A percentile compares a stretch with the other conserved stretches of the same genome.
phyloP scores from a whole-genome alignment of 2,797 vertebrate genomes.

The Avahi laniger region DNA sequence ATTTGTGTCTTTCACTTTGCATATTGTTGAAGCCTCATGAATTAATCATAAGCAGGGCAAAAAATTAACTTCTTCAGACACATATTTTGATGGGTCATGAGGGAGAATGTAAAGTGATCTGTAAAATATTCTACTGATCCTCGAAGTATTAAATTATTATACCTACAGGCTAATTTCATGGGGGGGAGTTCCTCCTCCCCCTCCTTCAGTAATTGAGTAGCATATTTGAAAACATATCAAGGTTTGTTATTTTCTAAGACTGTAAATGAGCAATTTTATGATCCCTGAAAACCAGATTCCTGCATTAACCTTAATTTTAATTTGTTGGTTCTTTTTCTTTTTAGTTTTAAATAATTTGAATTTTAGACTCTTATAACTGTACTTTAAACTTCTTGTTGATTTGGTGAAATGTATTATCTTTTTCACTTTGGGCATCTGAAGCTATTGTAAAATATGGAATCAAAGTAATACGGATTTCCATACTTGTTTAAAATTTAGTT shows the following conservation, averaged over 20 bases:
- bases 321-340: slow-evolving; percentile 52
- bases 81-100: slow-evolving; percentile 89
- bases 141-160: slow-evolving; percentile 88
- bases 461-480: not conserved
- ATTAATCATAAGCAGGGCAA: slow-evolving; percentile 88
- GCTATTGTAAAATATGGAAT: not conserved
- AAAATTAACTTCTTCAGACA: slow-evolving; percentile 89
- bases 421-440: not conserved
- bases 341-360: slow-evolving; percentile 62
- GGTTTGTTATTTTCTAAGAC: slow-evolving; percentile 64
- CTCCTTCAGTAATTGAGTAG: slow-evolving; percentile 68
- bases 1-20: slow-evolving; percentile 90
- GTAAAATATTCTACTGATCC: slow-evolving; percentile 89
- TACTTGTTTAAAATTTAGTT: slow-evolving; percentile 62
- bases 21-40: slow-evolving; percentile 89
- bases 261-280: slow-evolving; percentile 59
- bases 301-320: slow-evolving; percentile 63
- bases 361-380: not conserved
- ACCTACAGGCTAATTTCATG: slow-evolving; percentile 86
- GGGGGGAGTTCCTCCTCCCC: slow-evolving; percentile 35
- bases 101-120: slow-evolving; percentile 89
- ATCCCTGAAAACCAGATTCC: slow-evolving; percentile 66
- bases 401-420: slow-evolving; percentile 11
- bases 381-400: not conserved
- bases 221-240: slow-evolving; percentile 55